Percentiles rank a stretch among this genome's conserved stretches.
These are phyloP conservation scores for Nesometra sesokonis DNA, from an alignment of 35 echinoderm and acorn worm genomes.

Conservation along the genomic window DNA sequence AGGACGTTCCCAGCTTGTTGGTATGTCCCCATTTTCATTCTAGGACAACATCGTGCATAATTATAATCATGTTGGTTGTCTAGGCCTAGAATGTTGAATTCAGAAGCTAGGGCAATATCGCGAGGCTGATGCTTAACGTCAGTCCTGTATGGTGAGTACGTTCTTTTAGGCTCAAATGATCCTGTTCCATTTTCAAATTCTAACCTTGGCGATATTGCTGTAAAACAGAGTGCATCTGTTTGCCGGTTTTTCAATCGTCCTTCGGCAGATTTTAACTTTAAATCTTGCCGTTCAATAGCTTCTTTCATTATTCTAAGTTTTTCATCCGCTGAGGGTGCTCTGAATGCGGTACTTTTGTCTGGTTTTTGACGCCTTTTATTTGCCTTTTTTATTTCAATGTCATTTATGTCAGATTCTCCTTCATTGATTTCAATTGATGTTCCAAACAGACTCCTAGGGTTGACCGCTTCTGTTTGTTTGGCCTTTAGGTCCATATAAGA, in stretches of 20 bases:
- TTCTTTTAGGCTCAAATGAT: constrained; percentile 34
- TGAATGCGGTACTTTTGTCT: constrained; percentile 59
- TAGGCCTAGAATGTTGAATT: constrained; percentile 70
- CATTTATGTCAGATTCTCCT: constrained; percentile 13
- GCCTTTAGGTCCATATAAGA: constrained; percentile 46
- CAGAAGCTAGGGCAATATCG: constrained; percentile 51
- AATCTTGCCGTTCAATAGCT: constrained; percentile 34
- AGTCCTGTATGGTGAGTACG: constrained; percentile 52
- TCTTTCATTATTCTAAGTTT: constrained; percentile 30
- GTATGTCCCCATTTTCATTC: constrained; percentile 34
- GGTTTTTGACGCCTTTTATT: constrained; percentile 18
- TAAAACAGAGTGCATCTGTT: constrained; percentile 55
- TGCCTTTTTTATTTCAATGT: constrained; percentile 18
- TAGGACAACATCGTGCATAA: constrained; percentile 40
- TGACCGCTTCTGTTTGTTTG: constrained; percentile 73
- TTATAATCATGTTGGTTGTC: constrained; percentile 49
- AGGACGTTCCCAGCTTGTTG: constrained; percentile 52
- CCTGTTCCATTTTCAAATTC: constrained; percentile 22
- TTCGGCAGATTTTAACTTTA: constrained; percentile 38
- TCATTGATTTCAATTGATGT: constrained; percentile 74
- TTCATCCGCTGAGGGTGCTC: constrained; percentile 17
- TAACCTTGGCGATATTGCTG: constrained; percentile 22
- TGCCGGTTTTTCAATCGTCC: constrained; percentile 53
- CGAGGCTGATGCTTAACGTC: constrained; percentile 66
- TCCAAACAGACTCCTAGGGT: constrained; percentile 86